Evolutionary conservation across 2,113 vertebrate species (phyloP).

Genomic region (Oryzias melastigma): DNA sequence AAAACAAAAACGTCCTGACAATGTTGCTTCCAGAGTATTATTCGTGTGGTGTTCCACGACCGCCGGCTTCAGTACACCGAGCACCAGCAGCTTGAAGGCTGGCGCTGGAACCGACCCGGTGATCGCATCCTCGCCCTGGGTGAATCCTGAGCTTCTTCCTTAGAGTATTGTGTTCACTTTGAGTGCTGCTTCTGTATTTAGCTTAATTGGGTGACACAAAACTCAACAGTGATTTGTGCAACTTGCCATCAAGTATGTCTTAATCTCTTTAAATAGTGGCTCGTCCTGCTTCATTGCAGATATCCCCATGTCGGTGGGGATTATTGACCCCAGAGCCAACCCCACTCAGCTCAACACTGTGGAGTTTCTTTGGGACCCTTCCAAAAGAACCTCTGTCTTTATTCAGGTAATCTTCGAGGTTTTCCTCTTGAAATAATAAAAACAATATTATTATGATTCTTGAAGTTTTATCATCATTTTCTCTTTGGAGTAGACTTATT

Average conservation of each 20-base stretch:
- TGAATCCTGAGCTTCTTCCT: constrained; percentile 56
- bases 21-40: constrained; percentile 84
- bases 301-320: constrained; percentile 97
- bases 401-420: constrained; percentile 85
- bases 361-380: constrained; percentile 96
- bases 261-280: constrained; percentile 25
- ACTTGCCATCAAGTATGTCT: not conserved
- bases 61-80: constrained; percentile 94
- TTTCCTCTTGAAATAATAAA: not conserved
- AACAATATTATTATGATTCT: too few species aligned
- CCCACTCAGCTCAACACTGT: constrained; percentile 97
- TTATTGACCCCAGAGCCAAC: constrained; percentile 94
- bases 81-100: constrained; percentile 97
- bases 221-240: too few species aligned
- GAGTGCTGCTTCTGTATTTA: too few species aligned
- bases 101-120: constrained; percentile 96
- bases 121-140: constrained; percentile 95
- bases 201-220: too few species aligned
- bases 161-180: too few species aligned
- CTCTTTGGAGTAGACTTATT: too few species aligned
- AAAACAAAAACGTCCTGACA: too few species aligned
- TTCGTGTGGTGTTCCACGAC: constrained; percentile 96
- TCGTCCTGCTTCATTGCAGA: constrained; percentile 76
- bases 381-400: constrained; percentile 95
- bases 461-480: too few species aligned